Conservation (phyloP, 2,888 invertebrate genomes). For the Caenorhabditis wallacei region DNA sequence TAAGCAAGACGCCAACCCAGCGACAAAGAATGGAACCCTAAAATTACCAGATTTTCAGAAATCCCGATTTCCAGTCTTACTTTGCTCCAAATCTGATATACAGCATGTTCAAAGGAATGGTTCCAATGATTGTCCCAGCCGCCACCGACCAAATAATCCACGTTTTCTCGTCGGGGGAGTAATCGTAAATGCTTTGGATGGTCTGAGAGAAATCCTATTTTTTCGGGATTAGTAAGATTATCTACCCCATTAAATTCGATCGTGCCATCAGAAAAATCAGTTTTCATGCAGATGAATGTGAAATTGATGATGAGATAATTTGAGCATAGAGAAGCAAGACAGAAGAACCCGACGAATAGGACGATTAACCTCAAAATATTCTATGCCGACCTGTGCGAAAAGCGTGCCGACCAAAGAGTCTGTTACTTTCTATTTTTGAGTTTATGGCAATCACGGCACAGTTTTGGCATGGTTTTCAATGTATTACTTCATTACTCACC, state of each 20-base stretch:
- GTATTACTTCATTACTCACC: constrained; percentile 23
- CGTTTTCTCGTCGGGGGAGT: constrained; percentile 69
- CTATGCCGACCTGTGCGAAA: too few species aligned
- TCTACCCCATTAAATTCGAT: constrained; percentile 38
- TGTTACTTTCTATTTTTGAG: too few species aligned
- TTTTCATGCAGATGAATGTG: constrained; percentile 77
- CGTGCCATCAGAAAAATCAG: constrained; percentile 59
- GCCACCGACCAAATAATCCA: constrained; percentile 77
- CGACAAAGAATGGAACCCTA: constrained; percentile 69
- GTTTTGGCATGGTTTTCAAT: too few species aligned
- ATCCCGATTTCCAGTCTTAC: constrained; percentile 12
- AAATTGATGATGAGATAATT: constrained; percentile 77
- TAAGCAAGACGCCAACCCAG: constrained; percentile 65
- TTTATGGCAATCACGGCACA: too few species aligned
- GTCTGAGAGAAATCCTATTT: constrained; percentile 49
- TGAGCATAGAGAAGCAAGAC: constrained; percentile 72
- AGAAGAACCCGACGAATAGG: constrained; percentile 66
- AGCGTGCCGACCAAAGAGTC: too few species aligned
- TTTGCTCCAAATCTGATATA: constrained; percentile 76
- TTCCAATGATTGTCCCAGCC: constrained; percentile 74
- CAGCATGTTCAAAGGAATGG: constrained; percentile 75
- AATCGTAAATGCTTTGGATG: constrained; percentile 66
- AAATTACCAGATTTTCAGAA: not conserved
- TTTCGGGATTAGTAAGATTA: not conserved
- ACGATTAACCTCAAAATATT: constrained; percentile 65